phyloP scores from a whole-genome alignment of 92 coral and sea anemone species.

The Metridium senile region DNA sequence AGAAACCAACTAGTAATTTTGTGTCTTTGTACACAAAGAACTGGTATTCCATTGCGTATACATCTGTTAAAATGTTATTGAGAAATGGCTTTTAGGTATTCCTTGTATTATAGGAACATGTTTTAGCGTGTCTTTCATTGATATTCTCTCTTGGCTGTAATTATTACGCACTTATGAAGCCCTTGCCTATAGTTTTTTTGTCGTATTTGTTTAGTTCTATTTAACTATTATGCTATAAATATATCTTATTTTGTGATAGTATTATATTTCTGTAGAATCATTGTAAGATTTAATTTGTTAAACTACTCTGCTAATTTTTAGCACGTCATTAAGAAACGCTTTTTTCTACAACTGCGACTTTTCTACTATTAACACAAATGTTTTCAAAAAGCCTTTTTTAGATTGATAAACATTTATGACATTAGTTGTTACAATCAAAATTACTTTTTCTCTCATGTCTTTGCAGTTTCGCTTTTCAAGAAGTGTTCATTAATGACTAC shows the following conservation, averaged over 20 bases:
- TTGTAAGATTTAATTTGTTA: background rate
- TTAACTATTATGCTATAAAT: background rate
- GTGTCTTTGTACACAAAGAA: background rate
- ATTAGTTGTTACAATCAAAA: no score
- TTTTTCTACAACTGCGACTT: background rate
- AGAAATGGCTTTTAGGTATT: background rate
- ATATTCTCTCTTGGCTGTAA: background rate
- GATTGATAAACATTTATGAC: no score
- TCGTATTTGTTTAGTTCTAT: background rate
- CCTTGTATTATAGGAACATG: background rate
- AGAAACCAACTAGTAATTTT: constrained; percentile 28
- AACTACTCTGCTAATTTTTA: background rate
- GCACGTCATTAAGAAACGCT: background rate
- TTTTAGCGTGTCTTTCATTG: constrained; percentile 2
- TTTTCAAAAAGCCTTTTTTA: no score
- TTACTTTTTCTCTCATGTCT: no score
- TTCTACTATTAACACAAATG: background rate
- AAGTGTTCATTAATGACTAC: no score
- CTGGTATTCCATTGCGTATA: constrained; percentile 6
- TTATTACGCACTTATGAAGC: background rate
- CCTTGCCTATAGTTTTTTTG: background rate
- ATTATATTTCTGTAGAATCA: background rate
- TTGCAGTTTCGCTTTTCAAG: no score
- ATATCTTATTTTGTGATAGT: background rate
- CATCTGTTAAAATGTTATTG: constrained; percentile 14